Conservation (phyloP, 92 coral and sea anemone species). For the Porites cylindrica region DNA sequence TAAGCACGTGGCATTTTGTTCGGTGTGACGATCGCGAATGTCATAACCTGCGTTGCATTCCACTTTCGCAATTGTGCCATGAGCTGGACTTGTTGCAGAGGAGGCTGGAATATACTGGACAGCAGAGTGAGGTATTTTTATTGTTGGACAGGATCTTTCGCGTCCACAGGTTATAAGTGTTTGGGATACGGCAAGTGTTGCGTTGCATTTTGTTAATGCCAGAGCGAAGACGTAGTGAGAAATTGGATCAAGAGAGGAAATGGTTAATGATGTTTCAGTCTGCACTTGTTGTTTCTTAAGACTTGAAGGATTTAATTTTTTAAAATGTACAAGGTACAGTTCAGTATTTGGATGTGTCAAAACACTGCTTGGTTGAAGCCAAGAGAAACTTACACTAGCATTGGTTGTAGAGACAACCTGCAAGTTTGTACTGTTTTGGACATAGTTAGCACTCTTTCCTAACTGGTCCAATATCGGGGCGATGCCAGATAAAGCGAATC, state of each 20-base stretch:
- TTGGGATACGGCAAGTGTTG: constrained; percentile 33
- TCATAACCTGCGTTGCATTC: constrained; percentile 12
- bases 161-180: constrained; percentile 27
- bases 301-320: not conserved
- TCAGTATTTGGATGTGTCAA: constrained; percentile 9
- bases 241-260: not conserved
- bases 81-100: constrained; percentile 15
- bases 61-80: constrained; percentile 23
- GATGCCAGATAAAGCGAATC: not conserved
- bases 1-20: constrained; percentile 15
- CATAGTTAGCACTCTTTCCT: not conserved
- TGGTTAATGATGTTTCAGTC: not conserved
- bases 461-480: constrained; percentile 3
- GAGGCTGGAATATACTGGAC: constrained; percentile 16
- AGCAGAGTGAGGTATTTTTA: not conserved
- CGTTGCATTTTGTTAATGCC: constrained; percentile 23
- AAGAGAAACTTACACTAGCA: constrained; percentile 14
- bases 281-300: not conserved
- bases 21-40: not conserved
- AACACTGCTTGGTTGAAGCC: constrained; percentile 3
- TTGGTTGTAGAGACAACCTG: constrained; percentile 21
- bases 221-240: constrained; percentile 42
- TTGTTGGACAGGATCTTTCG: constrained; percentile 23
- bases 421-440: not conserved
- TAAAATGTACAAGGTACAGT: not conserved